Percentiles rank a stretch among this genome's conserved stretches.
Evolutionary conservation across 2,113 vertebrate genomes (phyloP).

Genomic region (Zosterops japonicus): DNA sequence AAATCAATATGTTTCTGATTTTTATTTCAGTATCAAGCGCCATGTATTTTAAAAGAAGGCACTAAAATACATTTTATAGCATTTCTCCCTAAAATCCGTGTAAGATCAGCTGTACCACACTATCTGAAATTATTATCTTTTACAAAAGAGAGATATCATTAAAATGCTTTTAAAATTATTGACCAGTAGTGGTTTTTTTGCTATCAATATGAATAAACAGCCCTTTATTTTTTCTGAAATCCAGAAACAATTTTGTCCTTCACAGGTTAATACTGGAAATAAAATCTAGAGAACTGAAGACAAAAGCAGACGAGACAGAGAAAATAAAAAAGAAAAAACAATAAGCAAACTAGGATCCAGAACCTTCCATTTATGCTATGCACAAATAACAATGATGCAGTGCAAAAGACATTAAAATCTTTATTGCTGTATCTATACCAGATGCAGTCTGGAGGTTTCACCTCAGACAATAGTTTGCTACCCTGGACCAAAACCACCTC

Average conservation of each 20-base stretch:
- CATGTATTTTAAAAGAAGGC: not conserved
- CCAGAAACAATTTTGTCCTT: not conserved
- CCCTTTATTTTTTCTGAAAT: not conserved
- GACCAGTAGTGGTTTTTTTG: not conserved
- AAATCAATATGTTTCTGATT: not conserved
- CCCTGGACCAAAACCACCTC: not conserved
- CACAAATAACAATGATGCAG: not conserved
- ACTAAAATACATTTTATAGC: not conserved
- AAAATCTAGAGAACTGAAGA: not conserved
- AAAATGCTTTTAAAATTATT: not conserved
- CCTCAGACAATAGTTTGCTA: not conserved
- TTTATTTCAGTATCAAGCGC: not conserved
- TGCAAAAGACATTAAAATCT: not conserved
- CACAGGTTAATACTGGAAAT: not conserved
- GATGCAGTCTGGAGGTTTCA: not conserved
- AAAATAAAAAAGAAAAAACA: not conserved
- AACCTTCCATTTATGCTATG: not conserved
- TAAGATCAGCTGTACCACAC: not conserved
- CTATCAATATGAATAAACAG: not conserved
- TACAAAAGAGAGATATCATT: not conserved
- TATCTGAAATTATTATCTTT: not conserved
- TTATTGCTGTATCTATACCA: not conserved
- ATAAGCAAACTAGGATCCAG: not conserved
- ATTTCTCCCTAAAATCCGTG: not conserved
- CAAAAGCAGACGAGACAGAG: not conserved